Conservation (phyloP, 2,113 vertebrate genomes). For the Chaenocephalus aceratus region DNA sequence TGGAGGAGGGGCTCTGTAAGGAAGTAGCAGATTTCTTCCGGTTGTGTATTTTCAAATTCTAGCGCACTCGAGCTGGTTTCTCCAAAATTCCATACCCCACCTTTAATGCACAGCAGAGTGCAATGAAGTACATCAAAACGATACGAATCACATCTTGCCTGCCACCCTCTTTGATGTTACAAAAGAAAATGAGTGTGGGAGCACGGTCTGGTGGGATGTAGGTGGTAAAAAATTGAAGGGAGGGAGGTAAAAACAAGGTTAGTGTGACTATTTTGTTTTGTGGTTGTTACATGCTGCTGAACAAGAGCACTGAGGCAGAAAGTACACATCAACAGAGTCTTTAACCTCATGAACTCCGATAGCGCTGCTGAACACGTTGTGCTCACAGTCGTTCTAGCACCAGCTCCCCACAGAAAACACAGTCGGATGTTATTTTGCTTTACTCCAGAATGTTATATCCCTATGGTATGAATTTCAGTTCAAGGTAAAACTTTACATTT, state of each 20-base stretch:
- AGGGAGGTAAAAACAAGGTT: neutral
- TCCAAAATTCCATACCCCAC: no score
- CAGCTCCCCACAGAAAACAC: neutral
- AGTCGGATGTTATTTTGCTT: neutral
- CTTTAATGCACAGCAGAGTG: conserved; percentile 8
- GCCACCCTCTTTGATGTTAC: neutral
- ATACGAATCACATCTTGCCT: conserved; percentile 15
- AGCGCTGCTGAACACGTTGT: neutral
- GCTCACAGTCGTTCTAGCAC: neutral
- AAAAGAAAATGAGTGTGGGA: neutral
- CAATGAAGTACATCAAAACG: conserved; percentile 15
- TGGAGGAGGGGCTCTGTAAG: no score
- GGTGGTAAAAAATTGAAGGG: neutral
- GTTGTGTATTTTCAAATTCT: no score
- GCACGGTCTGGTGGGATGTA: neutral
- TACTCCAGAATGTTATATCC: neutral
- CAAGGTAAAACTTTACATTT: no score
- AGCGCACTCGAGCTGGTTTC: no score
- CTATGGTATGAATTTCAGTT: neutral
- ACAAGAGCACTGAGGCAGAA: conserved; percentile 16
- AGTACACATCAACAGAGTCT: conserved; percentile 6
- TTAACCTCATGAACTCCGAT: conserved; percentile 18
- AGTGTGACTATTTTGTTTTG: neutral
- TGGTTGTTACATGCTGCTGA: neutral
- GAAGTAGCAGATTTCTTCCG: no score